Conservation (phyloP, 2,113 vertebrate genomes). For the Lepisosteus oculatus region DNA sequence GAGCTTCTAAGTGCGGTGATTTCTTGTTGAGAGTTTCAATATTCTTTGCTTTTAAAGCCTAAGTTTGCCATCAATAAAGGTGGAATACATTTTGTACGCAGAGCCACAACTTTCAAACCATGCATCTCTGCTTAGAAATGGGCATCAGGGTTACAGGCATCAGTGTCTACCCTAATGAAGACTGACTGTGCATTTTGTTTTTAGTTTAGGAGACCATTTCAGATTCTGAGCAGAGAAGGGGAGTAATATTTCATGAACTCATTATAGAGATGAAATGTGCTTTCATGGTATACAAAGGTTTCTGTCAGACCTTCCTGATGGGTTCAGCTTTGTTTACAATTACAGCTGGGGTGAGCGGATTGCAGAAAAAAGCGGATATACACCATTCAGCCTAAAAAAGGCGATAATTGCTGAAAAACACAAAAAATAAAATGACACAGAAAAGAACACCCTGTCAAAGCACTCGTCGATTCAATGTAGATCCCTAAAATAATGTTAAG, state of each 20-base stretch:
- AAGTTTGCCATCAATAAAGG: not conserved
- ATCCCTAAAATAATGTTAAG: no score
- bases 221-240: not conserved
- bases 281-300: not conserved
- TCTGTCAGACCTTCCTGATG: not conserved
- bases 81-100: not conserved
- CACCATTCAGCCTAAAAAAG: not conserved
- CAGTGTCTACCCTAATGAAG: slow-evolving; percentile 1
- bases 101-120: not conserved
- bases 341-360: not conserved
- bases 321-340: not conserved
- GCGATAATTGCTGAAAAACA: no score
- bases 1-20: no score
- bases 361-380: not conserved
- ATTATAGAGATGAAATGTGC: slow-evolving; percentile 1
- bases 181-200: not conserved
- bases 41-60: not conserved
- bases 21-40: no score
- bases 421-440: no score
- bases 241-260: not conserved
- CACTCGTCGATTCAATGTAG: no score
- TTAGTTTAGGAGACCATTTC: slow-evolving; percentile 12
- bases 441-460: no score
- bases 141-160: not conserved
- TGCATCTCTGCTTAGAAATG: slow-evolving; percentile 6